These are phyloP conservation scores for Cebus imitator DNA, from an alignment of 2,113 vertebrate species.

Conservation along the genomic window DNA sequence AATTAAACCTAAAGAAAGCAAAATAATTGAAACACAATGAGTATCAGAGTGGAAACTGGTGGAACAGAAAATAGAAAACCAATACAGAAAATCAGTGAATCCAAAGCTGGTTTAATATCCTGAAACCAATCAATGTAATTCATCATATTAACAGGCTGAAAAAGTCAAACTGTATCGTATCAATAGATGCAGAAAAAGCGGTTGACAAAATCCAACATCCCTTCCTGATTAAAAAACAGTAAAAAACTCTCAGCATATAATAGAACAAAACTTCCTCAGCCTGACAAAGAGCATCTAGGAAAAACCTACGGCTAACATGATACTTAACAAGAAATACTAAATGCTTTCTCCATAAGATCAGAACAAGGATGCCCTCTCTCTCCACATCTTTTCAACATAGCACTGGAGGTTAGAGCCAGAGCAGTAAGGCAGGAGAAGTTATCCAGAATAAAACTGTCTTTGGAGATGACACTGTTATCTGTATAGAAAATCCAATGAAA, in stretches of 20 bases:
- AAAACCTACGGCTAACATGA: not conserved
- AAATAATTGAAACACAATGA: not conserved
- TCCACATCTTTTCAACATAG: not conserved
- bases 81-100: not conserved
- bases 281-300: not conserved
- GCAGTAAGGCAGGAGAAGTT: not conserved
- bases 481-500: not conserved
- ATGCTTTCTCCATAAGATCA: not conserved
- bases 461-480: not conserved
- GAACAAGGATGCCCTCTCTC: not conserved
- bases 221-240: not conserved
- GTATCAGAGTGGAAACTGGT: not conserved
- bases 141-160: not conserved
- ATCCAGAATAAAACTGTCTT: not conserved
- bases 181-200: not conserved
- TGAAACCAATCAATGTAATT: constrained; percentile 13
- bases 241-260: not conserved
- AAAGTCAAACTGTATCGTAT: not conserved
- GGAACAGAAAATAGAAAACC: not conserved
- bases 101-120: not conserved
- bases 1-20: not conserved
- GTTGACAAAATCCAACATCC: not conserved
- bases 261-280: not conserved
- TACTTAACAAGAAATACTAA: not conserved
- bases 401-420: not conserved